Evolutionary conservation across 2,797 vertebrate genomes (phyloP).

Genomic region (Neosalanx taihuensis): DNA sequence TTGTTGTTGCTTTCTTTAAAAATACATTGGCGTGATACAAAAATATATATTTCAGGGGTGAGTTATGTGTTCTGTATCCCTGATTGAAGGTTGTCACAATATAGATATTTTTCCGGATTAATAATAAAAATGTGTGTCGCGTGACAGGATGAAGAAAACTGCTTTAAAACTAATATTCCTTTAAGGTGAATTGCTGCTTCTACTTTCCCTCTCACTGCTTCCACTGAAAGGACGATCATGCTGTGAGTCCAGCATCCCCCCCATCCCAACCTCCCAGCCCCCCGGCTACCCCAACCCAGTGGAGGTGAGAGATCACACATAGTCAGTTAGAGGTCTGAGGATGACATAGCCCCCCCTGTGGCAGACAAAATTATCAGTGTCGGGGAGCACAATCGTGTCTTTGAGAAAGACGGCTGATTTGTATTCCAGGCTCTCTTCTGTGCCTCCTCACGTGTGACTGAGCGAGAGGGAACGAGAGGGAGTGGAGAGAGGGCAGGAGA

Average conservation of each 20-base stretch:
- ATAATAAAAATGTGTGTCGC: neutral
- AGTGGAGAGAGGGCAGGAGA: conserved; percentile 63
- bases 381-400: conserved; percentile 69
- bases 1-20: neutral
- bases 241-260: conserved; percentile 26
- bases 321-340: conserved; percentile 20
- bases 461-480: conserved; percentile 64
- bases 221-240: conserved; percentile 5
- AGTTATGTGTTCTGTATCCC: conserved; percentile 11
- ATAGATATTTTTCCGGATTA: too few relatives aligned
- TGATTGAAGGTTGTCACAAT: neutral
- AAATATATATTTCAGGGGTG: conserved; percentile 24
- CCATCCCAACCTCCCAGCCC: conserved; percentile 1
- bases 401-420: conserved; percentile 75
- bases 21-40: conserved; percentile 37
- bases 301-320: conserved; percentile 45
- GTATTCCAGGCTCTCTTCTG: conserved; percentile 68
- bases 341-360: conserved; percentile 32
- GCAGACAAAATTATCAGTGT: conserved; percentile 47
- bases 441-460: conserved; percentile 70
- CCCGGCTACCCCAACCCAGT: conserved; percentile 20
- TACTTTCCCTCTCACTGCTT: conserved; percentile 10
- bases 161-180: conserved; percentile 11
- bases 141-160: conserved; percentile 3
- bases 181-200: neutral